Base-by-base conservation (phyloP, 2,797 vertebrate species). In the Hydrocynus forskahlii region DNA sequence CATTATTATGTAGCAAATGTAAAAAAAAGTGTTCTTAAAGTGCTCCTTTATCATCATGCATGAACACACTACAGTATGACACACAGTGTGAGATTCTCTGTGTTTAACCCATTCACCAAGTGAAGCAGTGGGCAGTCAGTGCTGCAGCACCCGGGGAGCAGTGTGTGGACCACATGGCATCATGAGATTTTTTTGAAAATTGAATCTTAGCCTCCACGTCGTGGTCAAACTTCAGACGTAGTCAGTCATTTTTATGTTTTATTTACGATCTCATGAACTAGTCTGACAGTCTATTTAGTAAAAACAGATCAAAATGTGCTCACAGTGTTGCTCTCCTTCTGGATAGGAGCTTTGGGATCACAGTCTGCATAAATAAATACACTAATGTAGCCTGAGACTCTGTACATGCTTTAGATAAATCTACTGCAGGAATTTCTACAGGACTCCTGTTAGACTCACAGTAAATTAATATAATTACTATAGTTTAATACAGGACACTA, bases 121-220 rank as follows among this genome's bases (percentile, higher is more conserved):
- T 35, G 4, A 35, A 35, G 35, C 35, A 35, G 35, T 2, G 35
- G 35, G 35, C 35, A 35, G 35, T 4, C 35, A 4, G 35, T 4
- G 4, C 35, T 4, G 4, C 35, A 4, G 35, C 35, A 4, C 35
- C 35, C 35, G 4, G 35, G 35, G 4, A 35, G 35, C 35, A 35
- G 35, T 35, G 35, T 13, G 9, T n/a, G 19, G 23, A 45, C 50
- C 67, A 69, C 67, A 69, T 69, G 67, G 43, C 10, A 59, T 74
- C 54, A 59, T 12, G 35, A 52, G 71, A 59, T 75, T 62, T 75
- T 40, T 23, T 63, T 40, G 45, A 66, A 62, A 64, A 71, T 16
- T 43, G 0, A 9, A 54, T 17, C 43, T 54, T 4, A 4, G 23
- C 23, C 3, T n/a, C 43, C 10, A 19, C 5, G 35, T 68, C 25